Evolutionary conservation across 2,113 vertebrate genomes (phyloP).

Genomic region (Callaeas wilsoni): DNA sequence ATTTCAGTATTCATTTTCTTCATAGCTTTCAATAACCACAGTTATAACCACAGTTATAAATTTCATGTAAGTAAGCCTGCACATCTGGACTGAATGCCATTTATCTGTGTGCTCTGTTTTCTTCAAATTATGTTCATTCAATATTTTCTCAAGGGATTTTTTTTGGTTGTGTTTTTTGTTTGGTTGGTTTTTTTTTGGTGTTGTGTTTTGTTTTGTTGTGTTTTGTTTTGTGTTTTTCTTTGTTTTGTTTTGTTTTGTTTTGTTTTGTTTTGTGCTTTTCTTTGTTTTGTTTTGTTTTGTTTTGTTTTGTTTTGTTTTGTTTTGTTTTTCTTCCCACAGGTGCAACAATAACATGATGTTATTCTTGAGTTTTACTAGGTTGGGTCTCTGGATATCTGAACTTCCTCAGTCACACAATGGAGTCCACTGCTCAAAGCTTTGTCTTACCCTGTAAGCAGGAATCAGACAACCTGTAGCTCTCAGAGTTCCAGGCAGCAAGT

Average conservation of each 20-base stretch:
- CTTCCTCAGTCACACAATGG: not conserved
- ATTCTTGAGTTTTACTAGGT: not conserved
- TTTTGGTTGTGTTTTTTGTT: not conserved
- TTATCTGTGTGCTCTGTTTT: not conserved
- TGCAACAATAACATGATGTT: not conserved
- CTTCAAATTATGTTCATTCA: not conserved
- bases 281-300: too few species aligned
- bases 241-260: too few species aligned
- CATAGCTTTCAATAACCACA: not conserved
- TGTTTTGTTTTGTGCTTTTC: too few species aligned
- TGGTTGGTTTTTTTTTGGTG: not conserved
- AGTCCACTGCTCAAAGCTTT: not conserved
- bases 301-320: not conserved
- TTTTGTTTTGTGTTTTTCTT: too few species aligned
- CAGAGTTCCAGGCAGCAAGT: not conserved
- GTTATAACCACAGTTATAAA: not conserved
- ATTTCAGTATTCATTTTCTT: not conserved
- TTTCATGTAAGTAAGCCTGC: not conserved
- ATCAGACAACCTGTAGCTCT: not conserved
- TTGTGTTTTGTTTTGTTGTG: not conserved
- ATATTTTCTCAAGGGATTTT: not conserved
- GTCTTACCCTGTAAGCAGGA: not conserved
- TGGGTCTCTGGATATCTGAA: not conserved
- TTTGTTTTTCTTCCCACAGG: not conserved
- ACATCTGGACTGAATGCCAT: not conserved